Evolutionary conservation across 1,140 invertebrate genomes (phyloP).

Genomic region (Eupristina koningsbergeri): DNA sequence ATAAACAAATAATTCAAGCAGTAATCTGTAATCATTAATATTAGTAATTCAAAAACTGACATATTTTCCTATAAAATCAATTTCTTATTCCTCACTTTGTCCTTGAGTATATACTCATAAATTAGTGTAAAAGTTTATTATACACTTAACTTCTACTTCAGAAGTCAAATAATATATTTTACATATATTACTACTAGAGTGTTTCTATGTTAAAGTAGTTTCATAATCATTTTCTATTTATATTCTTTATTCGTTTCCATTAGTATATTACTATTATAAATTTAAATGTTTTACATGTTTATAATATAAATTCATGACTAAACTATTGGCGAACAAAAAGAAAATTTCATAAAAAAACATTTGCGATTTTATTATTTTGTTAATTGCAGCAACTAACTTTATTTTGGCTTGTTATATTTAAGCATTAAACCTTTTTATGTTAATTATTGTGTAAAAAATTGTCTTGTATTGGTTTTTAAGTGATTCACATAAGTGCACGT

Average conservation of each 20-base stretch:
- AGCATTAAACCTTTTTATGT: conserved; percentile 44
- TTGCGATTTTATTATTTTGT: conserved; percentile 8
- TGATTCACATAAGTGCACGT: not conserved
- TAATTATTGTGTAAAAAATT: conserved; percentile 39
- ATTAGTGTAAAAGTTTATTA: not conserved
- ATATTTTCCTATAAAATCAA: not conserved
- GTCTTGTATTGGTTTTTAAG: not conserved
- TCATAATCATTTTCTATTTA: not conserved
- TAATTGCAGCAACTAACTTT: conserved; percentile 15
- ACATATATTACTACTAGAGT: conserved; percentile 5
- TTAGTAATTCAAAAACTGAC: not conserved
- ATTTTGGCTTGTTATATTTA: conserved; percentile 29
- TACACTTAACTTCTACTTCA: not conserved
- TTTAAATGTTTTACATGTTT: not conserved
- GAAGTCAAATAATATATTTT: not conserved
- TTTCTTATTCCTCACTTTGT: not conserved
- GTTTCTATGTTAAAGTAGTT: not conserved
- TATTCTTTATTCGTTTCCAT: conserved; percentile 25
- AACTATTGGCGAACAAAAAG: not conserved
- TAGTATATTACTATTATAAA: conserved; percentile 4
- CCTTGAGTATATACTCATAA: not conserved
- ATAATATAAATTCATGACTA: not conserved
- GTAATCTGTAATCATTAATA: not conserved
- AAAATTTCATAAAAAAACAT: conserved; percentile 9
- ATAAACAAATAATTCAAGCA: not conserved